Evolutionary conservation across 1,140 invertebrate species (phyloP).

Genomic region (Cherax destructor): DNA sequence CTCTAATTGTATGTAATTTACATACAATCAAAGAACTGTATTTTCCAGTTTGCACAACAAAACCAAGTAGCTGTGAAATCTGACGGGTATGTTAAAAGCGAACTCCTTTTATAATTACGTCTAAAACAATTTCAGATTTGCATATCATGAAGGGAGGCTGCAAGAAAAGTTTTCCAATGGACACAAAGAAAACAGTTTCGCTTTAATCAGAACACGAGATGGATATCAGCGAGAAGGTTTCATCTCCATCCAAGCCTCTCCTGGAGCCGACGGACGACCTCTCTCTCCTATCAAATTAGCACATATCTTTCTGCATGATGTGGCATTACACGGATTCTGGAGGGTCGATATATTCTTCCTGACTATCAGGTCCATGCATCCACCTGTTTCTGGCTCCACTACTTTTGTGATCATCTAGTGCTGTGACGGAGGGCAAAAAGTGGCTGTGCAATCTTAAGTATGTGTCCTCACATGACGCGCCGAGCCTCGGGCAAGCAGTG

Average conservation of each 20-base stretch:
- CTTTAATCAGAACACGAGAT: background rate
- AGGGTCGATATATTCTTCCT: slow-evolving; percentile 9
- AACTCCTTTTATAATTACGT: too few species aligned
- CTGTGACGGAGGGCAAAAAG: slow-evolving; percentile 15
- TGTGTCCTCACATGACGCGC: slow-evolving; percentile 14
- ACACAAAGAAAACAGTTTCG: background rate
- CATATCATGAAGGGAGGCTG: too few species aligned
- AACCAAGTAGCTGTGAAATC: too few species aligned
- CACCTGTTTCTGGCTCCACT: background rate
- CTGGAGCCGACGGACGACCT: background rate
- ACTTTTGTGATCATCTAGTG: slow-evolving; percentile 28
- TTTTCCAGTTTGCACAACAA: too few species aligned
- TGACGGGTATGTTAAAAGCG: too few species aligned
- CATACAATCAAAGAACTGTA: too few species aligned
- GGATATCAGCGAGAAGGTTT: background rate
- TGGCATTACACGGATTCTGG: slow-evolving; percentile 40
- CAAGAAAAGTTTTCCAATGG: background rate
- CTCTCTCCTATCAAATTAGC: slow-evolving; percentile 22
- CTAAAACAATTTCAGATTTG: too few species aligned
- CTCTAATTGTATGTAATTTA: too few species aligned
- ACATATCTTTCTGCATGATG: slow-evolving; percentile 49
- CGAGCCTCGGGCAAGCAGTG: background rate
- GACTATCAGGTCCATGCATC: slow-evolving; percentile 1
- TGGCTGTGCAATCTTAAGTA: slow-evolving; percentile 14
- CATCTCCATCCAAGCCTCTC: background rate